A percentile compares a stretch with the other conserved stretches of the same genome.
Conservation (phyloP, 1,140 invertebrate genomes). For the Leptinotarsa defecta region DNA sequence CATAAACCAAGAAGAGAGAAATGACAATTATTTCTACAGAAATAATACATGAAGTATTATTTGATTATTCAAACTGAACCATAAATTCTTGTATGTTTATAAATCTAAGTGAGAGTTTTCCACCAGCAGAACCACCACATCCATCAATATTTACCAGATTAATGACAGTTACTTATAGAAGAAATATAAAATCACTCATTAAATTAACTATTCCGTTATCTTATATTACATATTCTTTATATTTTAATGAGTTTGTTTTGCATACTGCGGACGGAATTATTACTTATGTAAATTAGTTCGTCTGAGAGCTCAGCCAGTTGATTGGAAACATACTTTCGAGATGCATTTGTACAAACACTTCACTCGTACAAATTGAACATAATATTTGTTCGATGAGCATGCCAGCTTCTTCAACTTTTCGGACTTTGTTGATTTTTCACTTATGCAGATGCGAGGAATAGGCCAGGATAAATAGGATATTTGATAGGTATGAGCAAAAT, state of each 20-base stretch:
- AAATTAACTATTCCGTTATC: not conserved
- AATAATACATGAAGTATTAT: no score
- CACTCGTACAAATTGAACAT: not conserved
- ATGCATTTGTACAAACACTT: not conserved
- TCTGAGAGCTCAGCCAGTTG: not conserved
- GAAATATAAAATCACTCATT: not conserved
- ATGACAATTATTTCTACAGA: no score
- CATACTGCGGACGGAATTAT: not conserved
- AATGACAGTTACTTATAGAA: not conserved
- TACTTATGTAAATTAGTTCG: not conserved
- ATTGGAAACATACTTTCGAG: not conserved
- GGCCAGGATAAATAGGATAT: no score
- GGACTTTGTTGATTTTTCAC: no score
- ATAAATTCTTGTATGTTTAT: no score
- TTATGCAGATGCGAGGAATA: no score
- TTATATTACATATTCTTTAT: not conserved
- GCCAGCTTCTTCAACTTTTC: not conserved
- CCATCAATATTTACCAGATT: not conserved
- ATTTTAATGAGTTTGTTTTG: not conserved
- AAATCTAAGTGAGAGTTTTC: no score
- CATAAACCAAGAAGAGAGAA: no score
- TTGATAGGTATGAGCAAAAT: no score
- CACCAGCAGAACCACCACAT: not conserved
- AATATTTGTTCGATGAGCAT: not conserved
- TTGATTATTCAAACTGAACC: no score